Base-by-base conservation (phyloP, 1,140 invertebrate species). In the Drosophila truncata region DNA sequence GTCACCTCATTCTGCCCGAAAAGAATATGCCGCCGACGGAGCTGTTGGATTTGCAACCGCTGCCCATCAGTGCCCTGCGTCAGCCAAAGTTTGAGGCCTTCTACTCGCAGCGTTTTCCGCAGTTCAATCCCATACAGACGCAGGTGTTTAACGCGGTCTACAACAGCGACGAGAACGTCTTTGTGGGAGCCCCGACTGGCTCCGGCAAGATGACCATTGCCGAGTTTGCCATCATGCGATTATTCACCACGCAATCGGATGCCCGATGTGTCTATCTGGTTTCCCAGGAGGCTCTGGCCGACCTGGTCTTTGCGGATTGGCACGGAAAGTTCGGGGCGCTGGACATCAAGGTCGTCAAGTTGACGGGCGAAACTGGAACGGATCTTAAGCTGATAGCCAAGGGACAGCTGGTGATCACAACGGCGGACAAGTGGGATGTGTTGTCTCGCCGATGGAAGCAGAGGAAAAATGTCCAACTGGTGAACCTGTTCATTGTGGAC, bases 71-170 rank as follows among this genome's bases (percentile, higher is more conserved):
- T 0, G 97, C 97, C 10, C 88, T 98, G 10, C 86, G 98, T 72
- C 99, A 99, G 93, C 93, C 95, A 0, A 95, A 95, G 47, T 99
- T 97, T 92, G 98, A 99, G 92, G 93, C 94, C 7, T 93, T 99
- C 7, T 99, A 99, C 86, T 94, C 93, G 6, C 95, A 98, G 8
- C 96, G 96, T 72, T 98, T 99, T 88, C 96, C 96, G 14, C 97
- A 99, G 92, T 99, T 99, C 93, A 99, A 99, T 94, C 98, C 99
- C 0, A 99, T 99, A 75, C 99, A 99, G 93, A 99, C 99, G 1
- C 99, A 99, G 94, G 99, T 99, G 6, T 99, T 99, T 92, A 99
- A 99, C 93, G 97, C 99, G 0, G 96, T 99, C 1, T 99, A 99
- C 93, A 99, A 99, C 93, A 98, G 96, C 16, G 98, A 99, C 93